Conservation (phyloP, 2,797 vertebrate species). For the Sarcoramphus papa region DNA sequence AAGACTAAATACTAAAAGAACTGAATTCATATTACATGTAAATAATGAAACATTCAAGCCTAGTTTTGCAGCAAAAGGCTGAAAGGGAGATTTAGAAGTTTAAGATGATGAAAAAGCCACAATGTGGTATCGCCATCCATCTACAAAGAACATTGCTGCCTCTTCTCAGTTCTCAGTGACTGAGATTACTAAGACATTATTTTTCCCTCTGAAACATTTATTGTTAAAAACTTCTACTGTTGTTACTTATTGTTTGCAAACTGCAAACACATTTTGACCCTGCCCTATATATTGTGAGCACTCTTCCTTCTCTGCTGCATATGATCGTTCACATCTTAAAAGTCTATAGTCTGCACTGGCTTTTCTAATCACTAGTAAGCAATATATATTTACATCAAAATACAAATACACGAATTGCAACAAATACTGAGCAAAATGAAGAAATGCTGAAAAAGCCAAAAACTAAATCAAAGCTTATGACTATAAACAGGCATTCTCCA, state of each 20-base stretch:
- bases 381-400: background rate
- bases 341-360: background rate
- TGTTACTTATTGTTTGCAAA: background rate
- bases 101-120: background rate
- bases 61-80: background rate
- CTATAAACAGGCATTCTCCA: background rate
- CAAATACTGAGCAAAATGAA: background rate
- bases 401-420: background rate
- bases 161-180: background rate
- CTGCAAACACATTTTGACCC: background rate
- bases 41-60: constrained; percentile 19
- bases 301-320: background rate
- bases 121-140: background rate
- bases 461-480: background rate
- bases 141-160: background rate
- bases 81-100: background rate
- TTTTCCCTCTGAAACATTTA: background rate
- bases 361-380: background rate
- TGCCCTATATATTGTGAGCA: background rate
- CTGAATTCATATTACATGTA: background rate
- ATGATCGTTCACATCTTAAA: background rate
- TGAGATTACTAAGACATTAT: background rate
- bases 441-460: background rate
- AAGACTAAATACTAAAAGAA: background rate
- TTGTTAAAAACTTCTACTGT: background rate